phyloP scores from a whole-genome alignment of 1,140 invertebrate species.

The Bradynema listronoti region DNA sequence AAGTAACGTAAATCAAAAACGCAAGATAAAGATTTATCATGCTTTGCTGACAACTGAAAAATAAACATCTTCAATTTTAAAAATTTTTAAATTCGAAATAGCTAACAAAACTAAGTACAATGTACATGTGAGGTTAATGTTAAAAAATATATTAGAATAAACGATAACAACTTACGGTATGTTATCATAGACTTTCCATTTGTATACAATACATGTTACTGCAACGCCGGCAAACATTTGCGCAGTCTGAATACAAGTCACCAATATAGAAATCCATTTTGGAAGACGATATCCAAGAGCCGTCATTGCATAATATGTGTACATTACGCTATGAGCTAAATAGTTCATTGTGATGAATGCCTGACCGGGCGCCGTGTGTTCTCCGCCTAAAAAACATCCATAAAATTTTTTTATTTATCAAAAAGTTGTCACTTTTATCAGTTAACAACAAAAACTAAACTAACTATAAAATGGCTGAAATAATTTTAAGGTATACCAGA shows the following conservation, averaged over 20 bases:
- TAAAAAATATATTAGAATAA: constrained; percentile 5
- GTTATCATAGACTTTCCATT: constrained; percentile 30
- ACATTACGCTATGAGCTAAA: constrained; percentile 88
- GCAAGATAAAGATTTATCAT: constrained; percentile 79
- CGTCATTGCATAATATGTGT: constrained; percentile 84
- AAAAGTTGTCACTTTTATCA: no score
- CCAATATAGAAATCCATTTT: constrained; percentile 75
- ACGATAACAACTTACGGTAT: constrained; percentile 23
- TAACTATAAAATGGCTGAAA: neutral
- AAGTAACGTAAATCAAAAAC: constrained; percentile 78
- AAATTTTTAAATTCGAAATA: neutral
- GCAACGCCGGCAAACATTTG: constrained; percentile 63
- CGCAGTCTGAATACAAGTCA: constrained; percentile 79
- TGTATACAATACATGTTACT: constrained; percentile 40
- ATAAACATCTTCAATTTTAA: constrained; percentile 10
- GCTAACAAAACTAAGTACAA: neutral
- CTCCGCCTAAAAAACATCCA: constrained; percentile 58
- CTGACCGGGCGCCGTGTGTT: constrained; percentile 85
- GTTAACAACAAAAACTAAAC: neutral
- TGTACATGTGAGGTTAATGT: neutral
- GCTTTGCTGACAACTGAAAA: constrained; percentile 70
- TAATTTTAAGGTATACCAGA: constrained; percentile 66
- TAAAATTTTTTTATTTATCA: no score
- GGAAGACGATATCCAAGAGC: constrained; percentile 80
- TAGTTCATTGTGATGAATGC: constrained; percentile 99